These are phyloP conservation scores for Paragorgia papillata DNA, from an alignment of 92 coral and sea anemone species.

Conservation along the genomic window DNA sequence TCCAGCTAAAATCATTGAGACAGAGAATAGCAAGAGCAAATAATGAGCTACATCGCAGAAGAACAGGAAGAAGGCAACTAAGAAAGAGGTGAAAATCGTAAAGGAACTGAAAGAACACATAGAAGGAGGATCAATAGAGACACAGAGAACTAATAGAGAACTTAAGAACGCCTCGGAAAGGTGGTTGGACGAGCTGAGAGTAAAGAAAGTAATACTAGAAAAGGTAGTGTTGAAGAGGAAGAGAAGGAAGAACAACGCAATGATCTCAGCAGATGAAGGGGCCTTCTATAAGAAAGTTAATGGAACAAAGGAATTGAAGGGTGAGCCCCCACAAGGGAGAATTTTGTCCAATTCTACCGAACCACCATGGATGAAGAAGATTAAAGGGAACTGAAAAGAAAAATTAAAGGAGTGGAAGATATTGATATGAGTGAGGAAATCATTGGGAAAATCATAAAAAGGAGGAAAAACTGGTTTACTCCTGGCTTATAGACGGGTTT, in stretches of 20 bases:
- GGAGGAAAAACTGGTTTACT: too few species aligned
- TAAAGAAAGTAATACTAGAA: slow-evolving; percentile 39
- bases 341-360: slow-evolving; percentile 35
- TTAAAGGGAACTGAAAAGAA: slow-evolving; percentile 37
- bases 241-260: slow-evolving; percentile 28
- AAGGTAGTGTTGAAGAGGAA: slow-evolving; percentile 5
- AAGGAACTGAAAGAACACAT: too few species aligned
- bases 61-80: slow-evolving; percentile 1
- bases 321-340: slow-evolving; percentile 35
- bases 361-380: slow-evolving; percentile 33
- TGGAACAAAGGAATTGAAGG: slow-evolving; percentile 21
- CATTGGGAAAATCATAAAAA: too few species aligned
- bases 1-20: slow-evolving; percentile 3
- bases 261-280: slow-evolving; percentile 29
- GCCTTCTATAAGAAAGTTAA: slow-evolving; percentile 22
- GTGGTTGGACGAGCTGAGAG: slow-evolving; percentile 36
- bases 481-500: slow-evolving; percentile 8
- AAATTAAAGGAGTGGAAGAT: slow-evolving; percentile 27
- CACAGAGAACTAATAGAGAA: slow-evolving; percentile 12
- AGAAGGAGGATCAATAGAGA: too few species aligned
- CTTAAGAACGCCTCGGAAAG: slow-evolving; percentile 11
- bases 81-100: background rate
- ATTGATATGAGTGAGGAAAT: background rate
- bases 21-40: slow-evolving; percentile 22
- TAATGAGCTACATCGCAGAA: slow-evolving; percentile 17